Evolutionary conservation across 2,888 invertebrate species (phyloP), one percentile per base, ranked within the genome.

Genomic region (Timema podura): DNA sequence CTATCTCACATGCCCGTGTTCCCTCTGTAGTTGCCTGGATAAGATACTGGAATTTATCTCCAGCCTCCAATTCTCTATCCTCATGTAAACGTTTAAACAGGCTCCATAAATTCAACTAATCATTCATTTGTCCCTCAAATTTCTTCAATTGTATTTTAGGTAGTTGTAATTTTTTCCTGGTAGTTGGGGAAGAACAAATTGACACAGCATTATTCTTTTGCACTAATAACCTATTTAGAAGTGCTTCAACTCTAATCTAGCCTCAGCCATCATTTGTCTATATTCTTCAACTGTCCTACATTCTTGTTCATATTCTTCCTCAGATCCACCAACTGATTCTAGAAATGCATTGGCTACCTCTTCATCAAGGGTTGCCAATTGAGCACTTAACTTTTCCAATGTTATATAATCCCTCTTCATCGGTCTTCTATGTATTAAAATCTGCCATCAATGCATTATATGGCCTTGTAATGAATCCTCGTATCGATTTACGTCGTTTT

Each of bases 61-160:
- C 74, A 5, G 70, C 15, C 61, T 45, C 47, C 16, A 74, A 13
- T 6, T 71, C 65, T 46, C 64, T 49, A 65, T 74, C 76, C 45
- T 75, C 75, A 65, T 78, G 65, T 30, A 77, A 76, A 67, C 76
- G 76, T 48, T 68, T 47, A 65, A 76, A 76, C 48, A 75, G 75
- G 5, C 73, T 70, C 76, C 76, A 78, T 66, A 77, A 77, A 0
- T 65, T 66, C n/a, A 77, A 69, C 77, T 77, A 61, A 61, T 61
- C 6, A 9, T 16, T 61, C 5, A 61, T 6, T 44, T 61, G 44
- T 9, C 16, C 7, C 16, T 30, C 13, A 8, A 61, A 61, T 61
- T 61, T 61, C 61, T 61, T 6, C 5, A 61, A 11, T 61, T 61
- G 11, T 15, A 61, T 61, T 13, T 61, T 61, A 8, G 7, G 61